Base-by-base conservation (phyloP, 2,797 vertebrate genomes). In the Cyprinella venusta region DNA sequence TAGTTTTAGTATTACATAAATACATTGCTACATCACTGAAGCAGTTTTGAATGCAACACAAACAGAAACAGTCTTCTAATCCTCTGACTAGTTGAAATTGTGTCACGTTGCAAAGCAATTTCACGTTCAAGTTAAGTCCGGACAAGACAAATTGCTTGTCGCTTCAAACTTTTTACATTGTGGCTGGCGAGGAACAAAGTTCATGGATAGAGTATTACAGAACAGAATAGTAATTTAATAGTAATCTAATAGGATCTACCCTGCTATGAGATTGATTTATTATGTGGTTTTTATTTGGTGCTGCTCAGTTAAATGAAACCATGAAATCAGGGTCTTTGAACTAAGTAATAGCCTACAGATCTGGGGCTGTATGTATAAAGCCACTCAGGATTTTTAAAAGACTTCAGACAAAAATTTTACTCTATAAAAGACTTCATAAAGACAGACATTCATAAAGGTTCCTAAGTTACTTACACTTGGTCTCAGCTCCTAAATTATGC, bases 271-370 rank as follows among this genome's bases (percentile, higher is more conserved):
- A 64, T 72, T 72, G 30, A 70, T 72, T 63, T 33, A 59, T 45
- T 72, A 45, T 50, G 21, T 30, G 2, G 1, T 5, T 72, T 67
- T 79, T 71, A 18, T 54, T 54, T 71, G 40, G 26, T 50, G 19
- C 19, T 0, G 26, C 40, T 63, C 42, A 18, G 79, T 30, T 81
- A 63, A 38, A 81, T 72, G 19, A 81, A 71, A 61, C 52, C 19
- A 19, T 33, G 48, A 50, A 54, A 54, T 72, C 19, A 63, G 40
- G 68, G 79, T 63, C 68, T 63, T 33, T 63, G 19, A 63, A 48
- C 69, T 36, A 50, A 38, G 56, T 50, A 64, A 74, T 74, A 74
- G 30, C 21, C 8, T 64, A 26, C 40, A 74, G 59, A 64, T 81
- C 26, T 36, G 33, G 33, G 33, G 5, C 33, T 5, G 33, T 6